Conservation (phyloP, 1,140 invertebrate genomes). For the Drosophila arizonae region DNA sequence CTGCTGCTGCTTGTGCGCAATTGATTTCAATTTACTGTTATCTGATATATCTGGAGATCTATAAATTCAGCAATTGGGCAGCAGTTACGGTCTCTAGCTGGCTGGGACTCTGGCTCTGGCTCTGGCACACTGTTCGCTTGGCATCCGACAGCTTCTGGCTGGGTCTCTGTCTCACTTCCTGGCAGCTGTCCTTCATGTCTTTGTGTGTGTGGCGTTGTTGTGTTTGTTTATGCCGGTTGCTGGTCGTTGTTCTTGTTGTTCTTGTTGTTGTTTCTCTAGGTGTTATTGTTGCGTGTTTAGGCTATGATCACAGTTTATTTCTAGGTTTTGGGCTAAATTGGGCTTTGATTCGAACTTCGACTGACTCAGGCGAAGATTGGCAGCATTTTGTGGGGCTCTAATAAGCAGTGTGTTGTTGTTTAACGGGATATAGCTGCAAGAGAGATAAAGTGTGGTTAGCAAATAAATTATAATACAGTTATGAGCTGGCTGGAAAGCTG, state of each 20-base stretch:
- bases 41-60: constrained; percentile 43
- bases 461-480: constrained; percentile 35
- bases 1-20: constrained; percentile 39
- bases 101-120: background rate
- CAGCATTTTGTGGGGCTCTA: constrained; percentile 68
- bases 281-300: constrained; percentile 55
- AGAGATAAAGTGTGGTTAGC: constrained; percentile 24
- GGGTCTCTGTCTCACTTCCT: constrained; percentile 5
- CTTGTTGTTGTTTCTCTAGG: constrained; percentile 20
- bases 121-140: constrained; percentile 47
- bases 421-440: constrained; percentile 53
- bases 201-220: constrained; percentile 24
- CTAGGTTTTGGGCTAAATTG: constrained; percentile 45
- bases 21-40: constrained; percentile 59
- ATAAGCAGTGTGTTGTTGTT: constrained; percentile 19
- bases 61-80: constrained; percentile 54
- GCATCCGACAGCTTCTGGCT: constrained; percentile 10
- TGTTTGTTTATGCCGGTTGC: constrained; percentile 20
- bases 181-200: constrained; percentile 44
- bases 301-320: constrained; percentile 78
- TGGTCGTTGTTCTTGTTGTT: constrained; percentile 18
- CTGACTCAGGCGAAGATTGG: constrained; percentile 69
- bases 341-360: constrained; percentile 46
- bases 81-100: constrained; percentile 51
- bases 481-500: constrained; percentile 41